Conservation (phyloP, 1,140 invertebrate species). For the Pissodes strobi region DNA sequence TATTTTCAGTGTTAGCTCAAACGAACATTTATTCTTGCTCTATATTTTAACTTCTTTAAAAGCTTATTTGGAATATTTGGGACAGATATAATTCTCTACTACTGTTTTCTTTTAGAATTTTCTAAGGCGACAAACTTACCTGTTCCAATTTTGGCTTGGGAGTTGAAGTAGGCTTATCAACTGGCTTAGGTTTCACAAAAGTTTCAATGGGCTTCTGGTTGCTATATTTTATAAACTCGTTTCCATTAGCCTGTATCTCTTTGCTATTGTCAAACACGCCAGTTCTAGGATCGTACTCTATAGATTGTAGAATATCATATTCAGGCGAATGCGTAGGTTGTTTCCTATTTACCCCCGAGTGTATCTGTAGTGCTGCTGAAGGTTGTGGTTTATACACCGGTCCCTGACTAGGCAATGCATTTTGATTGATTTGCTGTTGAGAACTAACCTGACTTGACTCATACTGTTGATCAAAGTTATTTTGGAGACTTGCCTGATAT, state of each 20-base stretch:
- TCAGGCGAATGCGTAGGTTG: too few relatives aligned
- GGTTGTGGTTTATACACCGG: slow-evolving; percentile 14
- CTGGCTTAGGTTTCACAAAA: not conserved
- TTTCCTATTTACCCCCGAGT: not conserved
- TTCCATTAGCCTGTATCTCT: not conserved
- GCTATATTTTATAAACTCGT: not conserved
- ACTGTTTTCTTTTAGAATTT: too few relatives aligned
- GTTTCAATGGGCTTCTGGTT: not conserved
- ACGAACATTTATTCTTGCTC: too few relatives aligned
- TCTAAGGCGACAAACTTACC: too few relatives aligned
- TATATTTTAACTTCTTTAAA: too few relatives aligned
- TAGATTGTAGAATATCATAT: slow-evolving; percentile 6
- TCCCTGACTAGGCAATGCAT: not conserved
- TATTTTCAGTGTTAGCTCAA: too few relatives aligned
- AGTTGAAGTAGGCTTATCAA: not conserved
- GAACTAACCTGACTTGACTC: not conserved
- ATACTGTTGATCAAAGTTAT: slow-evolving; percentile 9
- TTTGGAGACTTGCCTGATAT: slow-evolving; percentile 7
- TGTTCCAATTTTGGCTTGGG: not conserved
- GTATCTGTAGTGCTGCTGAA: not conserved
- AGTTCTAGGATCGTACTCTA: slow-evolving; percentile 18
- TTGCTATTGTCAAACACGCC: slow-evolving; percentile 14
- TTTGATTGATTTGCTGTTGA: not conserved
- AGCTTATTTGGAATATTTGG: too few relatives aligned
- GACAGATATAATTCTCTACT: too few relatives aligned